Base-by-base conservation (phyloP, 2,888 invertebrate genomes). In the Colostygia pectinataria region DNA sequence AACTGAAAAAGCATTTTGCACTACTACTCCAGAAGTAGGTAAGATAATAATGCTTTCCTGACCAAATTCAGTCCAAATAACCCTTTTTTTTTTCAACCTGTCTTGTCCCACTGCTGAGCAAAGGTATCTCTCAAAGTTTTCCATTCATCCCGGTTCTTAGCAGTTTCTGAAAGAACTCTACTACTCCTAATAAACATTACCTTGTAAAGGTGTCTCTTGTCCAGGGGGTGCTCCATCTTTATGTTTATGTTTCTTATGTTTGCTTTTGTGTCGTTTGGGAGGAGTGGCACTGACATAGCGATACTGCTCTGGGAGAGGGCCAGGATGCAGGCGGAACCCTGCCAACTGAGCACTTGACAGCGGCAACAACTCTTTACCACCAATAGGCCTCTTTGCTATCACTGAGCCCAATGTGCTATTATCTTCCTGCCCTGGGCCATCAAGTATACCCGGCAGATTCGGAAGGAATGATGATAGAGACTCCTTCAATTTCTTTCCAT, bases 221-320 rank as follows among this genome's bases (percentile, higher is more conserved):
- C 92, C 93, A 29, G 93, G 94, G 31, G 93, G 92, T 48, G 95
- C 95, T 9, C 96, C 96, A 67, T 96, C 96, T 90, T 97, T 97
- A 74, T 97, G 96, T 84, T 97, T 97, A 68, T 97, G 97, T 76
- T 97, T 97, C 92, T 98, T 98, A 79, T 98, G 98, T 81, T 98
- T 97, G 75, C 97, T 98, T 87, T 98, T 98, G 75, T 98, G 98
- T 84, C 97, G 96, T 79, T 97, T 96, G 71, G 96, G 96, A 57
- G 98, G 97, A 58, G 96, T 94, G 69, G 97, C 96, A 88, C 95
- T 98, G 70, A 97, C 94, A 80, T 97, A 95, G 62, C 98, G 93
- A 84, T 98, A 98, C 83, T 98, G 98, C 83, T 98, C 98, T 10
- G 98, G 98, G 62, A 98, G 90, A 92, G 98, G 98, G 50, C 99